Conservation (phyloP, 2,888 invertebrate species). For the Troides helena region DNA sequence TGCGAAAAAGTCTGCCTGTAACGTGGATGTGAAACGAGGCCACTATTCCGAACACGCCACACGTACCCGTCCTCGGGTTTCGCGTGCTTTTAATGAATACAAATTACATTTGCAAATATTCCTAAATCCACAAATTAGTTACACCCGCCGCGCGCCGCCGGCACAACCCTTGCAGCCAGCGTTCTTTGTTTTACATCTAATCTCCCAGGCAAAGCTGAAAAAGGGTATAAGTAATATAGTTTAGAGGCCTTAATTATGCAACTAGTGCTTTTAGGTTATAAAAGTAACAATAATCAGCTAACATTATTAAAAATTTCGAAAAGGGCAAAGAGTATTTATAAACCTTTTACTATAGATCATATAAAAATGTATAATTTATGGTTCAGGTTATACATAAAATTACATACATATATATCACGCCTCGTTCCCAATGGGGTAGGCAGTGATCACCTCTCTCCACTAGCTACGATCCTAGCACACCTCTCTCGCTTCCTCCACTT, state of each 20-base stretch:
- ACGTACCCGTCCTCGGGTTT: slow-evolving; percentile 28
- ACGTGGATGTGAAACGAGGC: slow-evolving; percentile 6
- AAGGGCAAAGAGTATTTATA: rapidly evolving
- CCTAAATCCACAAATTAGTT: slow-evolving; percentile 78
- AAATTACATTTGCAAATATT: slow-evolving; percentile 78
- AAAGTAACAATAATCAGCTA: background rate
- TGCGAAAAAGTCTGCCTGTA: slow-evolving; percentile 1
- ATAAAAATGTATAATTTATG: background rate
- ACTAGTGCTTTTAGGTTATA: background rate
- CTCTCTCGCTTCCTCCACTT: no score
- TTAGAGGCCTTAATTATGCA: background rate
- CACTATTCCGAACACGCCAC: slow-evolving; percentile 29
- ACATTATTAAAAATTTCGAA: background rate
- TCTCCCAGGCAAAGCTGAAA: slow-evolving; percentile 9
- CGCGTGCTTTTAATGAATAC: slow-evolving; percentile 70
- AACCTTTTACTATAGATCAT: background rate
- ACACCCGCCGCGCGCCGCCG: slow-evolving; percentile 35
- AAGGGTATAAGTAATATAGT: background rate
- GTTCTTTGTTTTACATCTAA: slow-evolving; percentile 28
- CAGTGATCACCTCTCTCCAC: no score
- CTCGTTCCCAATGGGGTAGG: no score
- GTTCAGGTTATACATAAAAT: background rate
- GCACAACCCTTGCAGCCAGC: slow-evolving; percentile 33
- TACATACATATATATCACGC: background rate
- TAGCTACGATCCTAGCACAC: no score